Percentiles rank a stretch among this genome's conserved stretches.
Conservation (phyloP, 1,140 invertebrate genomes). For the Cyrtorhinus lividipennis region DNA sequence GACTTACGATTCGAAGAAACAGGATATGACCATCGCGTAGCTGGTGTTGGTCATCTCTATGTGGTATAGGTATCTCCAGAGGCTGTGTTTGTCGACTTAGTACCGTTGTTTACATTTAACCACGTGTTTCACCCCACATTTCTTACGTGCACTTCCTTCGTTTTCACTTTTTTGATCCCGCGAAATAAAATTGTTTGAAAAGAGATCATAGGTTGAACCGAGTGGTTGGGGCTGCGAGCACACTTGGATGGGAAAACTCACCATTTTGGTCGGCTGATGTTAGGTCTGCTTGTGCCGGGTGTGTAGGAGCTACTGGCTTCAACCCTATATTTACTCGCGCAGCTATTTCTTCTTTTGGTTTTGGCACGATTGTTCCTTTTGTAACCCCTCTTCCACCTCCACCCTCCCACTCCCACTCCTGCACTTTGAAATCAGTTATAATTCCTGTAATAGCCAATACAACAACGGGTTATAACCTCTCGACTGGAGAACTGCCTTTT, state of each 20-base stretch:
- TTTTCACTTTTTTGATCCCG: too few species aligned
- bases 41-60: too few species aligned
- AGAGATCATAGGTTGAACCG: too few species aligned
- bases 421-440: constrained; percentile 13
- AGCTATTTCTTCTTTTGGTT: constrained; percentile 14
- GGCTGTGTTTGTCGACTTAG: too few species aligned
- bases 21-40: too few species aligned
- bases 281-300: not conserved
- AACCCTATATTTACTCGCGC: constrained; percentile 6
- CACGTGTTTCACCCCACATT: not conserved
- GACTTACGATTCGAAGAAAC: too few species aligned
- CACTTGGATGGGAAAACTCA: constrained; percentile 2
- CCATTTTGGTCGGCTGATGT: not conserved
- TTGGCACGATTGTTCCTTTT: constrained; percentile 13
- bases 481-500: too few species aligned
- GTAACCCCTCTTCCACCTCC: constrained; percentile 2
- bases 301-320: constrained; percentile 9
- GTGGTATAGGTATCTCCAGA: too few species aligned
- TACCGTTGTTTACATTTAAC: too few species aligned
- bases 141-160: too few species aligned
- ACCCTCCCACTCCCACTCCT: not conserved
- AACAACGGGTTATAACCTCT: constrained; percentile 10
- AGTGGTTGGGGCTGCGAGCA: too few species aligned
- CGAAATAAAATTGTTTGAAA: not conserved
- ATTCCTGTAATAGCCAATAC: constrained; percentile 7